These are phyloP conservation scores for Busseola fusca DNA, from an alignment of 2,888 invertebrate species.

Conservation along the genomic window DNA sequence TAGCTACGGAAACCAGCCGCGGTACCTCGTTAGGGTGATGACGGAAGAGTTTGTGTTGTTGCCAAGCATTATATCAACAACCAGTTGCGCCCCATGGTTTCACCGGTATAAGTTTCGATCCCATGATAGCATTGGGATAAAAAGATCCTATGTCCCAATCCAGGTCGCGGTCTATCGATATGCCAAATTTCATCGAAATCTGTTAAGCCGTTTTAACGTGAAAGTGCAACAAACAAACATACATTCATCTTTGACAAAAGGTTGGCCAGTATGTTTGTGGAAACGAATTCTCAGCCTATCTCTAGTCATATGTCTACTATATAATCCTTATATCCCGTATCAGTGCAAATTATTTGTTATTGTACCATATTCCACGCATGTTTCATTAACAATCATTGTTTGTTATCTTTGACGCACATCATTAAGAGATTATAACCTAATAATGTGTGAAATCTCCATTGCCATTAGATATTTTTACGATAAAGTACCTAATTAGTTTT, in stretches of 20 bases:
- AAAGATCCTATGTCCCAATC: neutral
- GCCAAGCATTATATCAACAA: neutral
- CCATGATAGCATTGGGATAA: neutral
- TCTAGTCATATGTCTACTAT: neutral
- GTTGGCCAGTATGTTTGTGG: neutral
- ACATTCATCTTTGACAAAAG: neutral
- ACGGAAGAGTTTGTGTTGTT: neutral
- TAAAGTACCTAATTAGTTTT: neutral
- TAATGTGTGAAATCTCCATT: conserved; percentile 21
- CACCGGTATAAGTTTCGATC: neutral
- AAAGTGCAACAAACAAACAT: neutral
- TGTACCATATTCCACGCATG: conserved; percentile 7
- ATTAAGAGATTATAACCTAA: neutral
- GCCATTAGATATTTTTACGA: conserved; percentile 5
- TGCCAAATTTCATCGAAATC: neutral
- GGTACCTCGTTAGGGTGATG: too few species aligned
- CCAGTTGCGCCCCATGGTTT: neutral
- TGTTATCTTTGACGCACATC: conserved; percentile 28
- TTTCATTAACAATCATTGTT: conserved; percentile 21
- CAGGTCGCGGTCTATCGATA: neutral
- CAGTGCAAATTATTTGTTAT: neutral
- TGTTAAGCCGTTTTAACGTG: neutral
- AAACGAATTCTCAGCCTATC: neutral
- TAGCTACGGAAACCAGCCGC: neutral
- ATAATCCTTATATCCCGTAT: neutral